phyloP scores from a whole-genome alignment of 2,113 vertebrate genomes.

The Myiozetetes cayanensis region DNA sequence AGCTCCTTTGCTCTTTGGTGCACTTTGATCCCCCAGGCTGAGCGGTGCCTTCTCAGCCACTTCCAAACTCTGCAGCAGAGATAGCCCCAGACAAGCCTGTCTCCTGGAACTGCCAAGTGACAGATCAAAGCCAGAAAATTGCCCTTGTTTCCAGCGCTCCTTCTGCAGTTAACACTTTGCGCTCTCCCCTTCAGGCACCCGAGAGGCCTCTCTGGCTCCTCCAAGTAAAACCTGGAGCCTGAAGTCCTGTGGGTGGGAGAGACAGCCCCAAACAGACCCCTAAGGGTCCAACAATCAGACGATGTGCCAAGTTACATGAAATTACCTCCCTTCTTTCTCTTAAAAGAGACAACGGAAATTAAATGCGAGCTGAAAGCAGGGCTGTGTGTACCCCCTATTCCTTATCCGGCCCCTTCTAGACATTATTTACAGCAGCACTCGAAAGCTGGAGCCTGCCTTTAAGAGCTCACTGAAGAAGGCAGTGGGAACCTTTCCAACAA shows the following conservation, averaged over 20 bases:
- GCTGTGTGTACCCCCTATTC: not conserved
- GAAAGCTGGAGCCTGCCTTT: not conserved
- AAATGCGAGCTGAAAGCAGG: not conserved
- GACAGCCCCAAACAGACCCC: not conserved
- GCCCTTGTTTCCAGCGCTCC: not conserved
- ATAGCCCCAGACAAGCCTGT: conserved; percentile 7
- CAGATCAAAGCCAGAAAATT: conserved; percentile 50
- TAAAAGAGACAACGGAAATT: conserved; percentile 22
- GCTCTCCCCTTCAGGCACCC: not conserved
- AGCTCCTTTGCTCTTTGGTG: not conserved
- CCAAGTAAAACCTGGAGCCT: not conserved
- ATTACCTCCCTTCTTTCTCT: not conserved
- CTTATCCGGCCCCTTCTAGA: not conserved
- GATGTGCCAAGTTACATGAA: not conserved
- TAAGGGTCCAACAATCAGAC: not conserved
- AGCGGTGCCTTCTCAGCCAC: not conserved
- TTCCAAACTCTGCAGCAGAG: not conserved
- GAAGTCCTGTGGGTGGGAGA: not conserved
- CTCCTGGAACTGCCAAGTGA: conserved; percentile 25
- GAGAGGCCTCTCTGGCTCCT: not conserved
- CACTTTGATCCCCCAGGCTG: not conserved
- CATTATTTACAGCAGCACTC: conserved; percentile 31
- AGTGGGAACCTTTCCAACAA: conserved; percentile 12
- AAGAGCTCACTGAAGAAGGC: conserved; percentile 40
- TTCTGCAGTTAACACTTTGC: not conserved